phyloP scores from a whole-genome alignment of 2,888 invertebrate genomes.

The Eristalinus aeneus region DNA sequence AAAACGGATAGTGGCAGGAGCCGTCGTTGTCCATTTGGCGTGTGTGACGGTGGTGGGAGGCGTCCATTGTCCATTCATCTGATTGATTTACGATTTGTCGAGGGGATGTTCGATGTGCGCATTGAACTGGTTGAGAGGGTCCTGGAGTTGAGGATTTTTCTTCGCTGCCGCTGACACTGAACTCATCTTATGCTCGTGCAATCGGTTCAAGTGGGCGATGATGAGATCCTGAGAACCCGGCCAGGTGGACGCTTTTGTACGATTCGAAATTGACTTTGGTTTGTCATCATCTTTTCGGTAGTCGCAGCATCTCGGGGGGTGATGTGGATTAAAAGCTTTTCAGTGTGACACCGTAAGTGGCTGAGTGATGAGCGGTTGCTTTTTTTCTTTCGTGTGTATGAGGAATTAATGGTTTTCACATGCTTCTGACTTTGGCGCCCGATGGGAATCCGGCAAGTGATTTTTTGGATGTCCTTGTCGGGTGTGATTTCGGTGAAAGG shows the following conservation, averaged over 20 bases:
- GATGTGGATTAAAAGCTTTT: conserved; percentile 62
- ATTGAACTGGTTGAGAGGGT: conserved; percentile 32
- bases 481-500: background rate
- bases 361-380: conserved; percentile 39
- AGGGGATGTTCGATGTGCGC: conserved; percentile 26
- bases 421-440: background rate
- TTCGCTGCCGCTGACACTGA: conserved; percentile 57
- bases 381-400: background rate
- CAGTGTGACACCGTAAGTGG: conserved; percentile 60
- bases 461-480: background rate
- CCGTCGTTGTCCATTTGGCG: conserved; percentile 25
- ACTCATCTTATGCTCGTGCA: conserved; percentile 45
- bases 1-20: conserved; percentile 59
- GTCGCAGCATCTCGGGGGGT: background rate
- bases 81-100: conserved; percentile 66
- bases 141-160: background rate
- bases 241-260: conserved; percentile 64
- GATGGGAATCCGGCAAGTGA: background rate
- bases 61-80: conserved; percentile 47
- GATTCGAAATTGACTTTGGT: conserved; percentile 59
- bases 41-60: background rate
- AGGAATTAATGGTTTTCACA: conserved; percentile 37
- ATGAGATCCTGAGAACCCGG: conserved; percentile 63
- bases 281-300: conserved; percentile 19
- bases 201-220: conserved; percentile 56